phyloP scores from a whole-genome alignment of 2,888 invertebrate genomes.

The Tiliacea aurago region DNA sequence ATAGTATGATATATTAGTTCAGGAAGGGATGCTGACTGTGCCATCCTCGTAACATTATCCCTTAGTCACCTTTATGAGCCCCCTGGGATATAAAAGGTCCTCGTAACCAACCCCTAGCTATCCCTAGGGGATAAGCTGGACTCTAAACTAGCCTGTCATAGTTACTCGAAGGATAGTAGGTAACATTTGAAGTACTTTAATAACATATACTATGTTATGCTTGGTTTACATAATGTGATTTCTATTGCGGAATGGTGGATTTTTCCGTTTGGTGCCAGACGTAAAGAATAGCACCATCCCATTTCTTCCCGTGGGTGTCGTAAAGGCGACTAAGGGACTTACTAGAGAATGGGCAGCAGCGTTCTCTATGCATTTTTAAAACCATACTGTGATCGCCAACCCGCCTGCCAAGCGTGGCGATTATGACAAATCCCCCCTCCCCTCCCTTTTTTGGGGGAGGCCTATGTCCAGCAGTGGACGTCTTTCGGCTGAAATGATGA shows the following conservation, averaged over 20 bases:
- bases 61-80: constrained; percentile 51
- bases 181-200: not conserved
- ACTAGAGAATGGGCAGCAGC: too few relatives aligned
- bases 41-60: constrained; percentile 36
- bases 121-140: constrained; percentile 25
- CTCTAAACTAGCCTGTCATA: constrained; percentile 36
- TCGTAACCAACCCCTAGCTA: constrained; percentile 28
- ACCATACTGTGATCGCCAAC: too few relatives aligned
- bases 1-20: constrained; percentile 17
- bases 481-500: too few relatives aligned
- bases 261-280: too few relatives aligned
- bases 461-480: too few relatives aligned
- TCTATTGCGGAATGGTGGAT: not conserved
- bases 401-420: too few relatives aligned
- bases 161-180: not conserved
- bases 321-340: too few relatives aligned
- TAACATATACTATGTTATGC: not conserved
- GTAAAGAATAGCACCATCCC: too few relatives aligned
- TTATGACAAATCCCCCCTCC: too few relatives aligned
- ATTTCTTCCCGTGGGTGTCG: too few relatives aligned
- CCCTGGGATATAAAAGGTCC: constrained; percentile 47
- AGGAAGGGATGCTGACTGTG: constrained; percentile 23
- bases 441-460: too few relatives aligned
- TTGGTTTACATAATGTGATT: not conserved
- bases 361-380: too few relatives aligned